Percentiles rank a stretch among this genome's conserved stretches.
These are phyloP conservation scores for Amblyraja radiata DNA, from an alignment of 2,797 vertebrate genomes.

Conservation along the genomic window DNA sequence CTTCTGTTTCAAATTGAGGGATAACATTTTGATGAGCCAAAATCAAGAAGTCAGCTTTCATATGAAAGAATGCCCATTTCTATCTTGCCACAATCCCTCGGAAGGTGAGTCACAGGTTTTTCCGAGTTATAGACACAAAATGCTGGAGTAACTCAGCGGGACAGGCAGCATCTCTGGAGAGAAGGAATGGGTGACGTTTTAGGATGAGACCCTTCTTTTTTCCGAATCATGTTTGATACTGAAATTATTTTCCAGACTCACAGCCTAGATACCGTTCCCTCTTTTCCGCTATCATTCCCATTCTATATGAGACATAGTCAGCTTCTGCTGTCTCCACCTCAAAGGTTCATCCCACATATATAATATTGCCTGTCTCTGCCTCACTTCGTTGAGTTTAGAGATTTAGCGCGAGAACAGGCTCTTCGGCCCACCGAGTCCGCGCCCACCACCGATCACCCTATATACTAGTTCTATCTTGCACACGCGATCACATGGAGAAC, in stretches of 20 bases:
- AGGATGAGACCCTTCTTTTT: too few species aligned
- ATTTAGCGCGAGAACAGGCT: too few species aligned
- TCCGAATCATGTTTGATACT: neutral
- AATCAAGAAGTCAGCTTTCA: neutral
- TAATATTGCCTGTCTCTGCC: neutral
- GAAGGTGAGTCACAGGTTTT: neutral
- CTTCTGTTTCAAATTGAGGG: neutral
- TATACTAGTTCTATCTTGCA: too few species aligned
- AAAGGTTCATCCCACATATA: neutral
- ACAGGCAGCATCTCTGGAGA: too few species aligned
- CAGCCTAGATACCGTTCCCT: neutral
- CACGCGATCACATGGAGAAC: too few species aligned
- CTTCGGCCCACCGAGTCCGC: too few species aligned
- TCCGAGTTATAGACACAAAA: too few species aligned
- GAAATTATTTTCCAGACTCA: neutral
- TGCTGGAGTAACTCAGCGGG: too few species aligned
- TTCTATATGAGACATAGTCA: neutral
- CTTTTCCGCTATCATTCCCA: neutral
- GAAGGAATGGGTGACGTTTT: too few species aligned
- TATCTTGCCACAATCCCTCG: neutral
- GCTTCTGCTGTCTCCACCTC: neutral
- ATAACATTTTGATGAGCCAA: neutral
- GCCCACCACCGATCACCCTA: too few species aligned
- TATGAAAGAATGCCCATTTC: neutral
- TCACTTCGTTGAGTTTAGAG: too few species aligned